Conservation (phyloP, 1,140 invertebrate species). For the Platyscapa corneri region DNA sequence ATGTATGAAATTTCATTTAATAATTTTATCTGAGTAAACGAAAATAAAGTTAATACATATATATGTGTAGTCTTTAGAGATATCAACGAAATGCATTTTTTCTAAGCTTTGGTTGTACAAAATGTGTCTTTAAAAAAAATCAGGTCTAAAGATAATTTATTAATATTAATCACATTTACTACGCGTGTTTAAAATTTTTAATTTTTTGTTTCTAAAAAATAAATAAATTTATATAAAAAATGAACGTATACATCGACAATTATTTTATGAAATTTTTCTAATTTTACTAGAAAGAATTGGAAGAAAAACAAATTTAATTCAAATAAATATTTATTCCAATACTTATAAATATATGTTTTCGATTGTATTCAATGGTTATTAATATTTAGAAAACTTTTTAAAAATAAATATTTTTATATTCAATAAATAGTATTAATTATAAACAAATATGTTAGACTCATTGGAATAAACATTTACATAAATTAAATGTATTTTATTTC, state of each 20-base stretch:
- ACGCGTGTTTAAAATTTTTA: neutral
- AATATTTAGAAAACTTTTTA: neutral
- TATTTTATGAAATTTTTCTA: neutral
- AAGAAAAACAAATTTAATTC: neutral
- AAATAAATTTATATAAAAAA: constrained; percentile 18
- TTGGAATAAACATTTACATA: neutral
- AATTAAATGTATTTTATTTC: neutral
- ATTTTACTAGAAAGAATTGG: neutral
- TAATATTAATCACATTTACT: neutral
- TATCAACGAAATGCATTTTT: neutral
- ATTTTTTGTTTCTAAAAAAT: neutral
- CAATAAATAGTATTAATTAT: neutral
- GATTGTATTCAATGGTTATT: neutral
- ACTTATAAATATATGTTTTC: neutral
- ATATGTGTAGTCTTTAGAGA: neutral
- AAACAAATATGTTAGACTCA: neutral
- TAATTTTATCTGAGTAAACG: constrained; percentile 49
- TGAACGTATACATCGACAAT: neutral
- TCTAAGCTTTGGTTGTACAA: neutral
- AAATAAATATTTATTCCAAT: constrained; percentile 15
- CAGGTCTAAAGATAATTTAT: neutral
- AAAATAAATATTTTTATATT: neutral
- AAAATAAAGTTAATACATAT: constrained; percentile 31
- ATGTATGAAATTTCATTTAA: neutral
- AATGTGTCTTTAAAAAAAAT: neutral